Base-by-base conservation (phyloP, 1,140 invertebrate genomes). In the Forficula auricularia region DNA sequence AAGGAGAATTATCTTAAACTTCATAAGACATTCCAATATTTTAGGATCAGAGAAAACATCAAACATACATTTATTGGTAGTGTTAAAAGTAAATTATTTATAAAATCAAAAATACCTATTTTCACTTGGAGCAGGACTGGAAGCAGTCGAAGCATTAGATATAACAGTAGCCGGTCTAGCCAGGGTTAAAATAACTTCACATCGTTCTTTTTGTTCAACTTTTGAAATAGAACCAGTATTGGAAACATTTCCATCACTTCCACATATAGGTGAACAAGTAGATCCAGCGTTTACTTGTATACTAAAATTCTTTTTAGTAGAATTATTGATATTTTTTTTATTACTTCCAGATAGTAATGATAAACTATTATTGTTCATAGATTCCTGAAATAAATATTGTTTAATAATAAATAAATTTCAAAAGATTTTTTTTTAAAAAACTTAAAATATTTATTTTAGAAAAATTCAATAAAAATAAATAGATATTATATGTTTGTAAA, bases 121-220 rank as follows among this genome's bases (percentile, higher is more conserved):
- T 49, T 74, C 71, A 50, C 59, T 67, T 9, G 65, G 64, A 9
- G 70, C 64, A 7, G 75, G 71, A 52, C 66, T 69, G 6, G 73
- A 73, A 2, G 71, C 70, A 3, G 72, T 70, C 48, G 69, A 73
- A 1, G 71, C 63, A 49, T 76, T 76, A 0, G 74, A 76, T 46
- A 78, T 77, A 3, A 79, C 78, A 4, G 75, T 78, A 1, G 75
- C 78, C 12, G 77, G 78, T 38, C 75, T 64, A 3, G 78, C 78
- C 61, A 71, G 72, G 4, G 76, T 80, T 30, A 79, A 65, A 51
- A 81, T 78, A 18, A 79, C 72, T 54, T 79, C 74, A 67, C 57
- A 45, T 6, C 22, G 22, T 10, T 27, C 22, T 27, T 27, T 27
- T 27, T 27, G 22, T 6, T 27, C 22, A n/a, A n/a, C n/a, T 27